Evolutionary conservation across 92 coral and sea anemone genomes (phyloP), one percentile per base, ranked within the genome.

Genomic region (Palythoa grandiflora): DNA sequence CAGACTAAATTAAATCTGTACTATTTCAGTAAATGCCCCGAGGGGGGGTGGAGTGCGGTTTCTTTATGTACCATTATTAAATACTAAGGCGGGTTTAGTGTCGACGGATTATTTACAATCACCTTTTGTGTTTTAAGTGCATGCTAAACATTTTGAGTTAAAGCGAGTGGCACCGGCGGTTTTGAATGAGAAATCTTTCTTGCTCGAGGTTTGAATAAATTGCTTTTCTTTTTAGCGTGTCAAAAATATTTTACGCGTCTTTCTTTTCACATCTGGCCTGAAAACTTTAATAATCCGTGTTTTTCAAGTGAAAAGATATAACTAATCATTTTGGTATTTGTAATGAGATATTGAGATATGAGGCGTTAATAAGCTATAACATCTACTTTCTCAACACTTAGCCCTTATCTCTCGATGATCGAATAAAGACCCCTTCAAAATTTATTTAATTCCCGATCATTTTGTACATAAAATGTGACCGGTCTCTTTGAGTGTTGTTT

Each of bases 11-110:
- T 66, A 65, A 81, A 81, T 65, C 86, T 65, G 4, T 20, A 47
- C 75, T 81, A 68, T 50, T 81, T 47, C 71, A 81, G 60, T 51
- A 19, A 16, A 66, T 81, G 86, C 86, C 86, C 86, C n/a, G 55
- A 35, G 76, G 86, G 4, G 16, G 39, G 17, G 39, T 15, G 40
- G 74, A 12, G 40, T 44, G 75, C 86, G 86, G 86, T 81, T 44
- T 81, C 86, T 81, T 81, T 81, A 71, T 44, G 75, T 10, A 63
- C 60, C 47, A 63, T 81, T 81, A 81, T 81, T 81, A 81, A 81
- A 81, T 70, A 48, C 75, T 47, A 17, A 66, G 86, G 86, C 86
- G 86, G 63, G 86, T 65, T 63, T 81, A 66, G 61, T 66, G 40
- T 28, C 48, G 86, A 81, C 75, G 66, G 86, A 68, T 81, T 81